Evolutionary conservation across 2,888 invertebrate species (phyloP).

Genomic region (Drosophila paranaensis): DNA sequence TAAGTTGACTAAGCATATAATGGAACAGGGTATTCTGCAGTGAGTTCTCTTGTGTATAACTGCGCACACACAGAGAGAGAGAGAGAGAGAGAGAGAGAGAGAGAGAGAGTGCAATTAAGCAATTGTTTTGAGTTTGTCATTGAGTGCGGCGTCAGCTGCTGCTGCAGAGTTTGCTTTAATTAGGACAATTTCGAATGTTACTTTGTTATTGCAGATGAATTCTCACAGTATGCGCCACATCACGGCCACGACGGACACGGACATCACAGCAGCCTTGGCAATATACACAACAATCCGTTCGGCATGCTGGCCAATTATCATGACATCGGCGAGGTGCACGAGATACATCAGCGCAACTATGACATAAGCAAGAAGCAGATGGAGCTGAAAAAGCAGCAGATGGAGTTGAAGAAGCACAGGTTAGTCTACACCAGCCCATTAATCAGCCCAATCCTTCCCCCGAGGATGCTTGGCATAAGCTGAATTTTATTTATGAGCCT

Average conservation of each 20-base stretch:
- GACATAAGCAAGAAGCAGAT: slow-evolving; percentile 84
- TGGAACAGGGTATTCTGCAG: neutral
- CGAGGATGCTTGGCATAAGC: slow-evolving; percentile 26
- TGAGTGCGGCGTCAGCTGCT: slow-evolving; percentile 16
- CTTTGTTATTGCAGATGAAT: slow-evolving; percentile 74
- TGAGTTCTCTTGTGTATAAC: neutral
- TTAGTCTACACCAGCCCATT: slow-evolving; percentile 63
- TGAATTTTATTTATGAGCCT: slow-evolving; percentile 65
- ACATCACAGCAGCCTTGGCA: slow-evolving; percentile 75
- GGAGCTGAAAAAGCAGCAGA: slow-evolving; percentile 73
- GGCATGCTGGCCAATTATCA: slow-evolving; percentile 83
- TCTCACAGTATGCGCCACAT: slow-evolving; percentile 71
- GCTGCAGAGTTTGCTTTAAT: slow-evolving; percentile 58
- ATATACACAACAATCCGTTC: slow-evolving; percentile 83
- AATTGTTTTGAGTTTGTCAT: slow-evolving; percentile 28
- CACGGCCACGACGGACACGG: slow-evolving; percentile 79
- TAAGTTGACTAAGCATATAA: no score
- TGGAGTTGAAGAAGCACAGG: slow-evolving; percentile 84
- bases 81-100: no score
- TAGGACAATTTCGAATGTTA: slow-evolving; percentile 42
- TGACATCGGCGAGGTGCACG: slow-evolving; percentile 81
- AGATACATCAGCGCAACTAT: slow-evolving; percentile 83
- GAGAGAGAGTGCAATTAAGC: slow-evolving; percentile 10
- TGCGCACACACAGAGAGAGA: no score
- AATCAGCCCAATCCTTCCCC: slow-evolving; percentile 38